Evolutionary conservation across 2,888 invertebrate species (phyloP), one percentile per base, ranked within the genome.

Genomic region (Drosophila meridiana): DNA sequence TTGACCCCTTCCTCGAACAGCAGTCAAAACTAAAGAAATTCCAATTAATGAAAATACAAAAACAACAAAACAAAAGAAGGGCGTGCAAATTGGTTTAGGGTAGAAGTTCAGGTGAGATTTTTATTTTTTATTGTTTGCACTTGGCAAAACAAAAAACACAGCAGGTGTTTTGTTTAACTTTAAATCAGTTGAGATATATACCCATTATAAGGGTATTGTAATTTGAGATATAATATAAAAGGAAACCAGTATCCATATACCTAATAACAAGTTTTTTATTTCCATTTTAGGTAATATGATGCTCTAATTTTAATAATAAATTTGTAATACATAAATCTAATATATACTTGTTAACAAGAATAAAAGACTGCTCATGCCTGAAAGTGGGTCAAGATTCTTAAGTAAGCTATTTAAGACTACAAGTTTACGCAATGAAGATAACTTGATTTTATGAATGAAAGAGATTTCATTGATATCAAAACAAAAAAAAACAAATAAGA

Each of bases 21-120:
- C 72, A 63, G 84, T 69, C 69, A 58, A 66, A 75, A 59, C 58
- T 70, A 73, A 85, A 81, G 85, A 89, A 87, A 86, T 89, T 84
- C 76, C 88, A 84, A 84, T 86, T 90, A 89, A 90, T 88, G 89
- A 83, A 76, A 89, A 80, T 80, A 73, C 66, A 71, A 76, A 52
- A 52, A 78, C 73, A 74, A 61, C 53, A 71, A 71, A 65, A 71
- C 62, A 64, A 62, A 59, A 30, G 11, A 32, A 14, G 34, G 9
- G 5, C 3, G 30, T 9, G 47, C n/a, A 8, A 26, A 36, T 11
- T 26, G 34, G 34, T n/a, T 58, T 45, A 26, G 38, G 43, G 20
- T 1, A 14, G 26, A 43, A 55, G 36, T 34, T 50, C 30, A 38
- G 55, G 20, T 42, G 56, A 56, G 50, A 42, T 59, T 56, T 62